phyloP scores from a whole-genome alignment of 2,797 vertebrate species.

The Poeciliopsis gracilis region DNA sequence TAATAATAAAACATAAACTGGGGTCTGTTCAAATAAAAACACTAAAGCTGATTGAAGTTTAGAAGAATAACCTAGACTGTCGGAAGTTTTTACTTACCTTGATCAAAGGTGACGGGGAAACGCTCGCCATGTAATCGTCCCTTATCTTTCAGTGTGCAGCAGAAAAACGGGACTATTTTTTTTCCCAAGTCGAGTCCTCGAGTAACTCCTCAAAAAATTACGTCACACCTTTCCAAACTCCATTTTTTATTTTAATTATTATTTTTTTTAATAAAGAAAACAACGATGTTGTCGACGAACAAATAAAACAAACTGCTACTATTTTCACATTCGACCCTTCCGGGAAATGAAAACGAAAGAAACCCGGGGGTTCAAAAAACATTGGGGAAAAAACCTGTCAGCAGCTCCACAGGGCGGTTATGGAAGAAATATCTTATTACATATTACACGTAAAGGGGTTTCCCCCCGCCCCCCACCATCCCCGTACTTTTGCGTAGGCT shows the following conservation, averaged over 20 bases:
- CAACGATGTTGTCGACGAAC: background rate
- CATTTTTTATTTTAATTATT: background rate
- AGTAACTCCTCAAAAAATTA: background rate
- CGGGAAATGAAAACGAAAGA: slow-evolving; percentile 91
- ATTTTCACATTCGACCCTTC: slow-evolving; percentile 74
- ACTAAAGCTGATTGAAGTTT: background rate
- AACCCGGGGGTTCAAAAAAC: no score
- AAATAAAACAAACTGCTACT: slow-evolving; percentile 23
- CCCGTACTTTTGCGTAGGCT: background rate
- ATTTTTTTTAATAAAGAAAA: background rate
- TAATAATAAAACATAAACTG: background rate
- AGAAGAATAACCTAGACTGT: background rate
- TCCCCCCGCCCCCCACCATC: no score
- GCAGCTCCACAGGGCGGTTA: no score
- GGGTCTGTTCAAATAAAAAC: background rate
- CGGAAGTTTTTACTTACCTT: slow-evolving; percentile 71
- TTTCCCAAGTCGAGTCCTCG: background rate
- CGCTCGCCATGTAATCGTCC: slow-evolving; percentile 64
- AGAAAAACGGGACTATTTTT: background rate
- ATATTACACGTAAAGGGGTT: background rate
- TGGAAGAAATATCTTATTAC: background rate
- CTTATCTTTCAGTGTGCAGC: slow-evolving; percentile 3
- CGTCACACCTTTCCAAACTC: background rate
- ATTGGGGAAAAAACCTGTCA: no score
- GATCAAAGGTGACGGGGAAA: slow-evolving; percentile 60